Conservation (phyloP, 1,140 invertebrate species). For the Pachypeltis micranthus region DNA sequence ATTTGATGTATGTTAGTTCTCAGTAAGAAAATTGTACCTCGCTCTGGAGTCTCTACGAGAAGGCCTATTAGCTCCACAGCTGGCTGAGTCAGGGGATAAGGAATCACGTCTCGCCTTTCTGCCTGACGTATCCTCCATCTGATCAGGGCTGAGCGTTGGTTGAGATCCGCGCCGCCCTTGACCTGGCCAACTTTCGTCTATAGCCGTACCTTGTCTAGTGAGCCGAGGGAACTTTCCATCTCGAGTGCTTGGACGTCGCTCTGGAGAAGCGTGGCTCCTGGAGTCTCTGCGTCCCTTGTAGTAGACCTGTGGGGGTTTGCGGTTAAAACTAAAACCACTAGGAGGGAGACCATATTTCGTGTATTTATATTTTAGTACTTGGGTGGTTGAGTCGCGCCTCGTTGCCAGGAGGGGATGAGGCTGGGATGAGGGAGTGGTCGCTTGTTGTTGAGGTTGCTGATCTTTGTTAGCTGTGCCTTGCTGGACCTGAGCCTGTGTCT, state of each 20-base stretch:
- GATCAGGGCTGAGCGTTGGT: constrained; percentile 64
- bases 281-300: constrained; percentile 47
- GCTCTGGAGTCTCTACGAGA: constrained; percentile 56
- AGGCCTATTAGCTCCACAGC: constrained; percentile 33
- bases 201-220: constrained; percentile 73
- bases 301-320: constrained; percentile 24
- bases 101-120: constrained; percentile 68
- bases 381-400: constrained; percentile 69
- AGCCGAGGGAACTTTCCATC: constrained; percentile 50
- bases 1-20: too few species aligned
- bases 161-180: constrained; percentile 61
- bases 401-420: constrained; percentile 47
- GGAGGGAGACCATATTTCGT: constrained; percentile 8
- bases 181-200: constrained; percentile 66
- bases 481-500: constrained; percentile 38
- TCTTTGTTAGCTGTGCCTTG: constrained; percentile 4
- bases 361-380: constrained; percentile 38
- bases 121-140: constrained; percentile 40
- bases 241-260: constrained; percentile 29
- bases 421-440: constrained; percentile 23
- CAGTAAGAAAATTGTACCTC: constrained; percentile 42
- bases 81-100: constrained; percentile 72
- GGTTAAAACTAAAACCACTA: constrained; percentile 9
- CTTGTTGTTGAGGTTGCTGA: constrained; percentile 4
- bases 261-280: constrained; percentile 43